Base-by-base conservation (phyloP, 2,113 vertebrate species). In the Etheostoma cragini region DNA sequence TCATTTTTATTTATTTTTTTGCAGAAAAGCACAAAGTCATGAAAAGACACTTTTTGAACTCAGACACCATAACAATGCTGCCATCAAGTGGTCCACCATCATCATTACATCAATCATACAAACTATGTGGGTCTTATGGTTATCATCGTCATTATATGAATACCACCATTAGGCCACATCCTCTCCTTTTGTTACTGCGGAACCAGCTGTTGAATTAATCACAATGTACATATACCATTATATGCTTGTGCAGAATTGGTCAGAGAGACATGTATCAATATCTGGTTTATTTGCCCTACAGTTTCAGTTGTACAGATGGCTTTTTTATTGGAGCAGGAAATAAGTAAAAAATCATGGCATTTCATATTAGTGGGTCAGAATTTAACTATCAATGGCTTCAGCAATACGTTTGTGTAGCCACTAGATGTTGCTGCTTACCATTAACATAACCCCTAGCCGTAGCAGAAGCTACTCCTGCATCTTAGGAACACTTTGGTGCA, bases 361-460 rank as follows among this genome's bases (percentile, higher is more conserved):
- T 65, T 66, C 7, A 53, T 22, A 24, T 5, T 3, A 35, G 2
- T 24, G 1, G 8, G 17, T 26, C 38, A 13, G 4, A 60, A 47
- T 53, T 16, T 26, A 4, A 22, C 13, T 30, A 4, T 47, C 17
- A 8, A 19, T 63, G 1, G 10, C 1, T 21, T 35, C n/a, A 19
- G 8, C 8, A 53, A 22, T 3, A 42, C 1, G 3, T 35, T 7
- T 2, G 0, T 68, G 0, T 21, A 67, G 42, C 89, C 92, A 83
- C 86, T 81, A 86, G 92, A 79, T 87, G 91, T 78, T 88, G 16
- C 67, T 87, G 75, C 38, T 77, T 2, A 85, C 87, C 64, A 63
- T 57, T 17, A 72, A 52, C 54, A 76, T 21, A 64, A 50, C 26
- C 11, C 3, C 16, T 1, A 14, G 35, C 4, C 11, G 11, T 3